These are phyloP conservation scores for Apteryx mantelli DNA, from an alignment of 2,113 vertebrate species.

Conservation along the genomic window DNA sequence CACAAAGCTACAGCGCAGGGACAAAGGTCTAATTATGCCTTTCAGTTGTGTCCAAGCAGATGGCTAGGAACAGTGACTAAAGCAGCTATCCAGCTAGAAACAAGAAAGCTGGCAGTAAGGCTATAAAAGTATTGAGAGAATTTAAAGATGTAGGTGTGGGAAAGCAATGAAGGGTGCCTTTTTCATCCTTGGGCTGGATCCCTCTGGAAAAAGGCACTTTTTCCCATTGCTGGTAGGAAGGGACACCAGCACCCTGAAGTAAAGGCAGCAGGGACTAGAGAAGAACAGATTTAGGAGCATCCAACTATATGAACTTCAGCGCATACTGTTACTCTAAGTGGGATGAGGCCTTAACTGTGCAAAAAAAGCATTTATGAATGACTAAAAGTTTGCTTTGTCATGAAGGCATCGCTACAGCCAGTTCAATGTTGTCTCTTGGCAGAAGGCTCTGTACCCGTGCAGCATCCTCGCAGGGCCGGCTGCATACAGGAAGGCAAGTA, in stretches of 20 bases:
- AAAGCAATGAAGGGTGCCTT: background rate
- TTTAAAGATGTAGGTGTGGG: background rate
- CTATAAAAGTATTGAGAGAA: background rate
- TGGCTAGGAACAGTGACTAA: background rate
- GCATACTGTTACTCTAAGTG: rapidly evolving
- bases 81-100: background rate
- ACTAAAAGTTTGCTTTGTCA: background rate
- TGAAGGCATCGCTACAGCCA: background rate
- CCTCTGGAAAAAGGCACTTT: background rate
- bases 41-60: background rate
- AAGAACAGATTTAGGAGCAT: background rate
- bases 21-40: background rate
- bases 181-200: background rate
- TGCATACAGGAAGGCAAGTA: too few species aligned
- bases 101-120: background rate
- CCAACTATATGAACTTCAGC: background rate
- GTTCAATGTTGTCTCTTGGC: rapidly evolving
- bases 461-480: background rate
- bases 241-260: background rate
- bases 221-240: rapidly evolving
- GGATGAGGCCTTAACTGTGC: background rate
- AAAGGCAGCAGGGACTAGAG: background rate
- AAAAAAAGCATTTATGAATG: background rate
- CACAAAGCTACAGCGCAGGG: background rate
- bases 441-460: background rate